Conservation (phyloP, 2,113 vertebrate genomes). For the Butorides virescens region DNA sequence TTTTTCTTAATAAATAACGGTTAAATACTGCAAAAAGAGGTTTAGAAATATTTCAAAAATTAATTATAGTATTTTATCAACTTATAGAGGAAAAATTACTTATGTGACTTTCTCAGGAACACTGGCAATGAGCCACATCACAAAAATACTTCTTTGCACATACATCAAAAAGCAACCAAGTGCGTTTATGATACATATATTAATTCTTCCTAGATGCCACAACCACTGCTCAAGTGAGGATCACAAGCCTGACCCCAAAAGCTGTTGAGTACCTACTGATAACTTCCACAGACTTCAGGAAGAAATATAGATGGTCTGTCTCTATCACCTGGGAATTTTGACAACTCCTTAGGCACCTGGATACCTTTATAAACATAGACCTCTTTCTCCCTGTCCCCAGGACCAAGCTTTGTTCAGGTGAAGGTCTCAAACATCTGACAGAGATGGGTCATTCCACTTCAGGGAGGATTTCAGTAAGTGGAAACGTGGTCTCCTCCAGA, state of each 20-base stretch:
- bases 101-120: conserved; percentile 48
- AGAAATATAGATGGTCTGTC: not conserved
- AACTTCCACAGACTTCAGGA: not conserved
- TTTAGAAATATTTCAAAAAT: not conserved
- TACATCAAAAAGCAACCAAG: not conserved
- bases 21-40: not conserved
- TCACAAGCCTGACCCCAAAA: not conserved
- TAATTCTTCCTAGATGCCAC: not conserved
- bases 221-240: not conserved
- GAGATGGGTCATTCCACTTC: not conserved
- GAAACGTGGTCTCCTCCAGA: not conserved
- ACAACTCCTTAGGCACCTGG: not conserved
- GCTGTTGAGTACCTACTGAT: not conserved
- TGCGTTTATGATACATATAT: not conserved
- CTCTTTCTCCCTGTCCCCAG: not conserved
- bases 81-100: not conserved
- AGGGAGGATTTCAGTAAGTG: not conserved
- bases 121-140: conserved; percentile 27
- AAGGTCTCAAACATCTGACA: not conserved
- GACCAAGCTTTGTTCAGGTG: not conserved
- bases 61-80: conserved; percentile 12
- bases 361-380: not conserved
- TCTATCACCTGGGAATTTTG: not conserved
- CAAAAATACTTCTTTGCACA: conserved; percentile 21
- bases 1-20: not conserved